Evolutionary conservation across 2,113 vertebrate species (phyloP), one percentile per base, ranked within the genome.

Genomic region (Pycnonotus jocosus): DNA sequence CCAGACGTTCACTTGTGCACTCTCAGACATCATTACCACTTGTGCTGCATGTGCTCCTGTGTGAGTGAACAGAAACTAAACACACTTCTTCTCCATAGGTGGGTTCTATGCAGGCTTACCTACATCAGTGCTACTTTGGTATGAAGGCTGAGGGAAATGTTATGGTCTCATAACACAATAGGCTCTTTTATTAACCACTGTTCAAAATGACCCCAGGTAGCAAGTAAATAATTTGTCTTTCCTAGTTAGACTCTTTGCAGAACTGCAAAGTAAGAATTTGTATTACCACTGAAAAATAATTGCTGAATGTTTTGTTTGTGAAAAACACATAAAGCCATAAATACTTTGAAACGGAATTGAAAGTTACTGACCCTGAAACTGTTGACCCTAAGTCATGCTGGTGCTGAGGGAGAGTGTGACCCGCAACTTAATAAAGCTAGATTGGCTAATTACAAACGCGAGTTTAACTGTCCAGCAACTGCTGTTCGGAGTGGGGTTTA

Each of bases 401-500:
- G n/a, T 31, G 42, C 51, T 0, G 3, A 56, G 6, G 42, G 20
- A 45, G 15, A 60, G 16, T n/a, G 57, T 53, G 45, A 84, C 37
- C 31, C 0, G 0, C 33, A 79, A 30, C 40, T 77, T 66, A 48
- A 68, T 60, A n/a, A 70, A 77, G 70, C 19, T 65, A 11, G 31
- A 33, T 35, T 19, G 45, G 19, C 5, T 61, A 60, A 47, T 54
- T 40, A 15, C 19, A 38, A 45, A 35, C 6, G 3, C 11, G 40
- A 33, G 33, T 84, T 86, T 45, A 70, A 20, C 23, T 45, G 2
- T 4, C 25, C 30, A 82, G 42, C 31, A 57, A 8, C 12, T 51
- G 51, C 64, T 62, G 16, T 33, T 73, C 1, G 0, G 14, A n/a
- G 47, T 8, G 25, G 13, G 6, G 1, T 28, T 37, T 4, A 6